A percentile compares a stretch with the other conserved stretches of the same genome.
phyloP scores from a whole-genome alignment of 1,140 invertebrate species.

The Globodera ellingtonae region DNA sequence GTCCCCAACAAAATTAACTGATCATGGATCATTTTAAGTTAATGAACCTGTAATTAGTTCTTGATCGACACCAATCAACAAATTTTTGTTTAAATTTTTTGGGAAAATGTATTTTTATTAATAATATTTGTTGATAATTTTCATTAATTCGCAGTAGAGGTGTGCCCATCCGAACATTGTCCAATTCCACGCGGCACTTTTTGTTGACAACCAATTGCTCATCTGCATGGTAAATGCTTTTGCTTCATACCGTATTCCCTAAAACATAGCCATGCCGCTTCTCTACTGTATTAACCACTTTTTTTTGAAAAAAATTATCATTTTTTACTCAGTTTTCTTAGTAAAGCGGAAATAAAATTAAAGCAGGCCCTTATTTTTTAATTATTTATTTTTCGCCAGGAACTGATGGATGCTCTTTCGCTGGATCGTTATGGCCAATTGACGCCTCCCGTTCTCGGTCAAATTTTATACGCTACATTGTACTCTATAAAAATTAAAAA shows the following conservation, averaged over 20 bases:
- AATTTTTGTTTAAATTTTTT: too few species aligned
- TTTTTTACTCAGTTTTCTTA: not conserved
- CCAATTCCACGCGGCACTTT: slow-evolving; percentile 96
- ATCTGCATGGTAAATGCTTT: slow-evolving; percentile 73
- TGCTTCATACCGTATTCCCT: too few species aligned
- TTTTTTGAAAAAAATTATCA: too few species aligned
- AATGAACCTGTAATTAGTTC: too few species aligned
- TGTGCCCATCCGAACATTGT: slow-evolving; percentile 95
- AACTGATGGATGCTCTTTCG: slow-evolving; percentile 82
- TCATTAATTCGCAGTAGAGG: slow-evolving; percentile 24
- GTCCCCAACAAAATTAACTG: slow-evolving; percentile 12
- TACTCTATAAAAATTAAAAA: too few species aligned
- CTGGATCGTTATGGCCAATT: slow-evolving; percentile 67
- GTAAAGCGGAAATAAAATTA: too few species aligned
- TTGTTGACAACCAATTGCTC: slow-evolving; percentile 94
- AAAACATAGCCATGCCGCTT: too few species aligned
- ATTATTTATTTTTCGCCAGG: slow-evolving; percentile 67
- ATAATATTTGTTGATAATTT: not conserved
- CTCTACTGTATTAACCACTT: too few species aligned
- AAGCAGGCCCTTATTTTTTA: too few species aligned
- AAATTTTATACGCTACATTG: not conserved
- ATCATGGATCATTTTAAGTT: too few species aligned
- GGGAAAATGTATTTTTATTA: too few species aligned
- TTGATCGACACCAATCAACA: too few species aligned
- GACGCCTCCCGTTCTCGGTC: slow-evolving; percentile 59